A percentile compares a stretch with the other conserved stretches of the same genome.
These are phyloP conservation scores for Parazoanthus darwini DNA, from an alignment of 92 coral and sea anemone genomes.

Conservation along the genomic window DNA sequence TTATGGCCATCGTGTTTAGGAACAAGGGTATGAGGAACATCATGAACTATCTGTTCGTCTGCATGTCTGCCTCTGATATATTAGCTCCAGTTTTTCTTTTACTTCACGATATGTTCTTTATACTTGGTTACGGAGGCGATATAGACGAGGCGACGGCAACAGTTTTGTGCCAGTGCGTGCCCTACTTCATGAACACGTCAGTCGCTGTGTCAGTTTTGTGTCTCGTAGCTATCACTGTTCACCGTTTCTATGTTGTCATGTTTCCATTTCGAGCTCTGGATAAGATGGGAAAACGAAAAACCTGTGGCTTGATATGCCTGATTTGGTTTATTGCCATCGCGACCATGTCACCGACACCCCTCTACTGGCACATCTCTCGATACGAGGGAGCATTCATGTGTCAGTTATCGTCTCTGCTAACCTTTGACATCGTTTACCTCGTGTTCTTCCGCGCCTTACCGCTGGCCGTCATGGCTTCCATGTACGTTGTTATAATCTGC, in stretches of 20 bases:
- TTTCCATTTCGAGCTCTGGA: constrained; percentile 35
- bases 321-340: constrained; percentile 19
- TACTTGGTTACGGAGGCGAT: background rate
- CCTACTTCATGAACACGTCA: constrained; percentile 25
- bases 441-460: constrained; percentile 19
- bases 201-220: constrained; percentile 35
- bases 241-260: constrained; percentile 34
- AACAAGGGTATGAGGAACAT: constrained; percentile 35
- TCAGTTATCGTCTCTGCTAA: background rate
- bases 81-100: constrained; percentile 7
- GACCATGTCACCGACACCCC: background rate
- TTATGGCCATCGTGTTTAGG: constrained; percentile 29
- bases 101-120: constrained; percentile 7
- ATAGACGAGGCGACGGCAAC: background rate
- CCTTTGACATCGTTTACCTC: background rate
- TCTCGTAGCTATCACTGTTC: constrained; percentile 26
- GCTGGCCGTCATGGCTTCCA: background rate
- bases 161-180: background rate
- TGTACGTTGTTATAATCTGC: constrained; percentile 25
- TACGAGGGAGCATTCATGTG: background rate
- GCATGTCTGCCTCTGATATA: constrained; percentile 38
- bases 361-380: background rate
- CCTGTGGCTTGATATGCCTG: background rate
- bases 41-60: constrained; percentile 36
- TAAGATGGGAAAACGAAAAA: constrained; percentile 6